Evolutionary conservation across 2,797 vertebrate species (phyloP).

Genomic region (Poecilia picta): DNA sequence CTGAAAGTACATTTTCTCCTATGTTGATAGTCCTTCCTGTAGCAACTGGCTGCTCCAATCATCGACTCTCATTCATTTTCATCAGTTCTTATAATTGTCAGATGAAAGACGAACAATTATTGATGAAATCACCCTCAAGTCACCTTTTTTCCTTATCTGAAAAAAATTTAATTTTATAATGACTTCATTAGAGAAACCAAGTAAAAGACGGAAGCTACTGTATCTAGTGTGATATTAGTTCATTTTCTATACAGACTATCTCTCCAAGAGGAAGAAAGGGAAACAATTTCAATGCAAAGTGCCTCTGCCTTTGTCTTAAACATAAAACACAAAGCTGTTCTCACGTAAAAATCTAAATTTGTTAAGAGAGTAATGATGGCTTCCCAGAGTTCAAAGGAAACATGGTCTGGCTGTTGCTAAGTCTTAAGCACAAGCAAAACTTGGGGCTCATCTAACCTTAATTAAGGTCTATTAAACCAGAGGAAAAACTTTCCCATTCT

Average conservation of each 20-base stretch:
- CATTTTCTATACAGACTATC: not conserved
- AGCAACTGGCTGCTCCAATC: not conserved
- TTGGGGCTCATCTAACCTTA: not conserved
- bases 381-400: not conserved
- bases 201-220: not conserved
- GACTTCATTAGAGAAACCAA: not conserved
- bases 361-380: not conserved
- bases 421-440: not conserved
- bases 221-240: not conserved
- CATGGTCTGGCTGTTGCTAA: not conserved
- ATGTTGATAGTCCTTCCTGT: not conserved
- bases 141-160: not conserved
- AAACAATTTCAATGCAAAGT: not conserved
- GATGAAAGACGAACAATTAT: not conserved
- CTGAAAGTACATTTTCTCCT: not conserved
- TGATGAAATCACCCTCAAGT: not conserved
- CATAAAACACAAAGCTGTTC: not conserved
- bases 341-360: not conserved
- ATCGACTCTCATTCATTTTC: not conserved
- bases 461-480: not conserved
- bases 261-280: not conserved
- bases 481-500: not conserved
- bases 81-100: not conserved
- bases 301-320: not conserved
- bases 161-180: not conserved